A percentile compares a stretch with the other conserved stretches of the same genome.
phyloP scores from a whole-genome alignment of 2,797 vertebrate genomes.

The Poecilia velifera region DNA sequence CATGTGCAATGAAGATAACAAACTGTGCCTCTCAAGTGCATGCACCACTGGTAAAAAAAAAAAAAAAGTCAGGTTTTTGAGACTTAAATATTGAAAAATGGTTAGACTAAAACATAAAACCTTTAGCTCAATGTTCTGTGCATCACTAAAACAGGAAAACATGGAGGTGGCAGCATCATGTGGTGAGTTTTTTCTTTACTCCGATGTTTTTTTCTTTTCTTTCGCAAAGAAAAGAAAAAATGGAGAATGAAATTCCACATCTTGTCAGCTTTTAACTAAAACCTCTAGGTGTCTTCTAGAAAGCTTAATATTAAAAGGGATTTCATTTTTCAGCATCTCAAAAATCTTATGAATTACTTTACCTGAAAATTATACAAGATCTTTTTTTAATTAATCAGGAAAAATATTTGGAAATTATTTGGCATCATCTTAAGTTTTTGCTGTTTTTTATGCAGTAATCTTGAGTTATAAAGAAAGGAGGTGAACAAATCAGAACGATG shows the following conservation, averaged over 20 bases:
- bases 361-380: not conserved
- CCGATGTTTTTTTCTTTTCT: not conserved
- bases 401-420: not conserved
- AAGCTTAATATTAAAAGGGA: not conserved
- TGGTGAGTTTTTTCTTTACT: not conserved
- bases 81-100: not conserved
- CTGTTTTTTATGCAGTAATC: not conserved
- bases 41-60: not conserved
- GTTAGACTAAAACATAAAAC: not conserved
- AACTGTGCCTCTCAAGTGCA: not conserved
- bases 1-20: not conserved
- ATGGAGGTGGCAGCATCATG: not conserved
- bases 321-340: not conserved
- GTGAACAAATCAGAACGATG: not conserved
- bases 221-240: not conserved
- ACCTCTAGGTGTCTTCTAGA: not conserved
- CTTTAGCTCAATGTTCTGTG: not conserved
- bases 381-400: not conserved
- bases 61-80: not conserved
- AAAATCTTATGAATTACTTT: not conserved
- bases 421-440: not conserved
- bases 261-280: not conserved
- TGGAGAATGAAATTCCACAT: not conserved
- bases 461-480: not conserved
- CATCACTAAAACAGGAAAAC: not conserved